Base-by-base conservation (phyloP, 37 sponge, comb jelly and placozoan genomes). In the Aphrocallistes beatrix region DNA sequence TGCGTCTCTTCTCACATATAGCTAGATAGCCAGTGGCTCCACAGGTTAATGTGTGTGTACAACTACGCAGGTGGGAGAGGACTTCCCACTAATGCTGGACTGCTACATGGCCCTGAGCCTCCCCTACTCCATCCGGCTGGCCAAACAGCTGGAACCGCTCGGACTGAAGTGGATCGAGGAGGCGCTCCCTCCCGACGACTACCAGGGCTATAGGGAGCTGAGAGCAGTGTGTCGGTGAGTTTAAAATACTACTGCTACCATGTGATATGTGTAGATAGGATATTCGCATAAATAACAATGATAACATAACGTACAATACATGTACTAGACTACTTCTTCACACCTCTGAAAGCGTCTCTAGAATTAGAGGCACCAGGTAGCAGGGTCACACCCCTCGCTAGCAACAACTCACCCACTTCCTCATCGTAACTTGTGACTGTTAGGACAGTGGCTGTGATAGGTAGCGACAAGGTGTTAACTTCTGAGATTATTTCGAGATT, bases 81-180 rank as follows among this genome's bases (percentile, higher is more conserved):
- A 94, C 83, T 94, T 90, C 83, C 94, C 94, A 28, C 84, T 94
- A 38, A 94, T 94, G 94, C 40, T 94, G 81, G 94, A 94, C 88
- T 94, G 94, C 86, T 94, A 94, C 87, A 94, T 94, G 94, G 85
- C 92, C 36, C 90, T 94, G 32, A 88, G 85, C 37, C 86, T 87
- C 0, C 89, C 94, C 0, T 94, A 94, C 51, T 87, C 94, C 10
- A 86, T 38, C 32, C 37, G 90, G 92, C 51, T 94, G 6, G 94
- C 91, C 13, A 83, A 86, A 37, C 86, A 88, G 10, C 86, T 94
- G 83, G 34, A 81, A 37, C 88, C 90, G 17, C 87, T 69, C 39
- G 85, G 85, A 23, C 39, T 91, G 40, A 94, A 94, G 83, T 94
- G 94, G 94, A 91, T 94, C 1, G 94, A 94, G 51, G 94, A 94